Conservation (phyloP, 2,888 invertebrate genomes). For the Nymphalis polychloros region DNA sequence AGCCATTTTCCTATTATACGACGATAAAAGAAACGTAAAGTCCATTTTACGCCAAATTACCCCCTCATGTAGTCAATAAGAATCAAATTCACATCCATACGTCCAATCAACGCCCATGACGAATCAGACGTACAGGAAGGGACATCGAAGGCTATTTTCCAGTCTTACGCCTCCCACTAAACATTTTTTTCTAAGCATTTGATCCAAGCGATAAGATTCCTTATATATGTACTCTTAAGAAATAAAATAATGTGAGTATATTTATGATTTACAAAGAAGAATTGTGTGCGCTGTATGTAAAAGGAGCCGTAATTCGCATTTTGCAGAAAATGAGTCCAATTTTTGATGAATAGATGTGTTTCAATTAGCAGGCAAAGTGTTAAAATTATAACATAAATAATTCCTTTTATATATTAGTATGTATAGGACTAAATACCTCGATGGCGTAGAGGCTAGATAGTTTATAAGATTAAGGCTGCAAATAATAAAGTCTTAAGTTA, state of each 20-base stretch:
- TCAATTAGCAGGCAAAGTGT: slow-evolving; percentile 24
- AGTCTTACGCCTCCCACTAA: slow-evolving; percentile 35
- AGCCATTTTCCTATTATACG: slow-evolving; percentile 1
- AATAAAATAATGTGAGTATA: slow-evolving; percentile 17
- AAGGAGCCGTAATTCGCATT: slow-evolving; percentile 45
- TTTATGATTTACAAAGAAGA: slow-evolving; percentile 42
- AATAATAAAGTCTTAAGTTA: no score
- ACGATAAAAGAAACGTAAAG: slow-evolving; percentile 18
- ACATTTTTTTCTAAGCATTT: slow-evolving; percentile 23
- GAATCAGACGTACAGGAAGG: slow-evolving; percentile 39
- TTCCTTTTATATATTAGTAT: not conserved
- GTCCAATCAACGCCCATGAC: slow-evolving; percentile 39
- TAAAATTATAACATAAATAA: not conserved
- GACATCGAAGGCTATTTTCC: slow-evolving; percentile 37
- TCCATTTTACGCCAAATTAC: slow-evolving; percentile 27
- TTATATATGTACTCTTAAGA: not conserved
- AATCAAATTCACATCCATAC: slow-evolving; percentile 32
- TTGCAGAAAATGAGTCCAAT: slow-evolving; percentile 46
- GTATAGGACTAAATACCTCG: no score
- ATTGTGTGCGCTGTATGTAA: slow-evolving; percentile 42
- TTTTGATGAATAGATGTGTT: slow-evolving; percentile 42
- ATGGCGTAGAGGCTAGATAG: no score
- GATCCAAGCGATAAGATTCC: slow-evolving; percentile 15
- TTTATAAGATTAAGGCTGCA: no score
- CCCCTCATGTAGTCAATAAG: slow-evolving; percentile 31